Percentiles rank a stretch among this genome's conserved stretches.
Conservation (phyloP, 2,888 invertebrate species). For the Drosophila falleni region DNA sequence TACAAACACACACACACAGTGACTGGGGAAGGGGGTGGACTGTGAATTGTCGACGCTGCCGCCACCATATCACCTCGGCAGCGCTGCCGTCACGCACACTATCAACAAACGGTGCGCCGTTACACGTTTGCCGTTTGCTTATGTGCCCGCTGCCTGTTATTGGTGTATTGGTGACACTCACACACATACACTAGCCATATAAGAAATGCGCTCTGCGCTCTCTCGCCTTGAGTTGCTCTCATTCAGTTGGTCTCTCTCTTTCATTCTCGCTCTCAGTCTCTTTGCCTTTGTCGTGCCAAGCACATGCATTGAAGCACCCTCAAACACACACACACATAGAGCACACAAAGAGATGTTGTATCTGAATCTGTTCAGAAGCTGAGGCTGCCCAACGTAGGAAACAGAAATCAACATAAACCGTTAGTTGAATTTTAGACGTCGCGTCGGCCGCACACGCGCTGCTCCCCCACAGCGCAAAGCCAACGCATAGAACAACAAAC, state of each 20-base stretch:
- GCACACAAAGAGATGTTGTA: constrained; percentile 27
- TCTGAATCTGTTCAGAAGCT: constrained; percentile 25
- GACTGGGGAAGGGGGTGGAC: constrained; percentile 33
- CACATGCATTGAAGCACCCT: constrained; percentile 44
- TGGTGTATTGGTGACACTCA: constrained; percentile 73
- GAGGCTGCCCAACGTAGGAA: constrained; percentile 38
- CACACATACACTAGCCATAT: constrained; percentile 41
- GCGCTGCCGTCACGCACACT: constrained; percentile 46
- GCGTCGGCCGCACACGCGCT: constrained; percentile 85
- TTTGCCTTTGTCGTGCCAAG: constrained; percentile 23
- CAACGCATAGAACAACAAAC: constrained; percentile 52
- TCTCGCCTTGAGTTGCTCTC: constrained; percentile 36
- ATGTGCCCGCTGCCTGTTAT: constrained; percentile 58
- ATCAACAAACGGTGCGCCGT: constrained; percentile 67
- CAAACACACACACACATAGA: constrained; percentile 30
- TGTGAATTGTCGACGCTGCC: constrained; percentile 13
- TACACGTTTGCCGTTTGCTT: constrained; percentile 59
- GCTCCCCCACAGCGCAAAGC: constrained; percentile 71
- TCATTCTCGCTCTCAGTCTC: constrained; percentile 12
- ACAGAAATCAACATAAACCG: constrained; percentile 76
- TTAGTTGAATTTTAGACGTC: constrained; percentile 85
- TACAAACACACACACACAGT: constrained; percentile 1
- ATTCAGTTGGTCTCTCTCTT: constrained; percentile 23
- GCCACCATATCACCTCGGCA: constrained; percentile 56
- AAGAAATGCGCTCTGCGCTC: constrained; percentile 35